Evolutionary conservation across 2,888 invertebrate species (phyloP), one percentile per base, ranked within the genome.

Genomic region (Xanthia togata): DNA sequence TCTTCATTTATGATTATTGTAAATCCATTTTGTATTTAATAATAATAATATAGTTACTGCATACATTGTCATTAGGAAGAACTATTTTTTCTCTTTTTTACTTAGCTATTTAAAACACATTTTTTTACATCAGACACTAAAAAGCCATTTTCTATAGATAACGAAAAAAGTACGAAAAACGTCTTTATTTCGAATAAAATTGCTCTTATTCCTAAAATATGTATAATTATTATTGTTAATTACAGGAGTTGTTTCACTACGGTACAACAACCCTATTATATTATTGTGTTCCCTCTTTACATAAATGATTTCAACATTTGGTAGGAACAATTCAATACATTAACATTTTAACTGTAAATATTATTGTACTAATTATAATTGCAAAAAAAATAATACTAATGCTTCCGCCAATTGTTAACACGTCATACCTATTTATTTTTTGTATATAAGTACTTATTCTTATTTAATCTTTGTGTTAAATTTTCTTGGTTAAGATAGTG

Each of bases 401-500:
- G 74, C 84, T 84, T 86, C 79, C 76, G 73, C 81, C 73, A 79
- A 67, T 82, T 65, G 59, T 74, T 70, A 59, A 31, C 60, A 70
- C 11, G 50, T 50, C 31, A 35, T 41, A 60, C 38, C 20, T 74
- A 81, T 75, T 70, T 74, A 67, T 74, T 79, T 76, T 62, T 57
- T n/a, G n/a, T n/a, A 67, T 71, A 70, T 53, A n/a, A n/a, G n/a
- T n/a, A 71, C 26, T 73, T 78, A 71, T 69, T 81, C 64, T 72
- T 71, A 78, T 76, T 78, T 65, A 80, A 44, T 70, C 14, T 71
- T 73, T 77, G 41, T 80, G 62, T 79, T 44, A 69, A n/a, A 70
- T 86, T 69, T 79, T 79, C 68, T 82, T 78, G n/a, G 67, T 72
- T 57, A 73, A 26, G 62, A 26, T 75, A 47, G 68, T 69, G 55